Evolutionary conservation across 2,113 vertebrate species (phyloP), one percentile per base, ranked within the genome.

Genomic region (Coracopsis vasa): DNA sequence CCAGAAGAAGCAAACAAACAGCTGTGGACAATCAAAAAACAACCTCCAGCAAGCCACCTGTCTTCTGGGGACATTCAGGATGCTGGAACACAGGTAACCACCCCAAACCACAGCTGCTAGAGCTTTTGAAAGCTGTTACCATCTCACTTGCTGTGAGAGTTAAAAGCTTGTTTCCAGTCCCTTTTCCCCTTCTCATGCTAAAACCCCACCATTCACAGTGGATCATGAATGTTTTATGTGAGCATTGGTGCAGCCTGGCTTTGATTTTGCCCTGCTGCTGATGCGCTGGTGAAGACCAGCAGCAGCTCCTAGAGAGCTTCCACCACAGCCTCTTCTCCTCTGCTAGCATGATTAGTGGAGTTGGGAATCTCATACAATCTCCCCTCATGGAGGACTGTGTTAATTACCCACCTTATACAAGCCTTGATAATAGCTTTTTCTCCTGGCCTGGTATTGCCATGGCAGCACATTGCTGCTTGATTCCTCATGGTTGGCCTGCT

Each of bases 371-470:
- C 33, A 45, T 5, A 16, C 13, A 53, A 37, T 56, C 35, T 31
- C 47, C 8, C 17, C 16, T 61, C 23, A 15, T 17, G 29, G 58
- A 72, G n/a, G 21, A 41, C 4, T 37, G 8, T 39, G 25, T 25
- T 79, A 42, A 42, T 69, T 74, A 45, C 13, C 6, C 31, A 47
- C 41, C 31, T 67, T 44, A 37, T 44, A 51, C 50, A 93, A 75
- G 33, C 54, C 42, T 11, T 45, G 14, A 15, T 39, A 24, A 23
- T 33, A n/a, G 50, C 16, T 58, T 65, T 39, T 72, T 35, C 28
- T 78, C 37, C 27, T 29, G 16, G 41, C 24, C 17, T 2, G 0
- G 18, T 41, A 10, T 33, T 4, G 2, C 16, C 3, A 1, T 28
- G 56, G 64, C 64, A 70, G 25, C 19, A 11, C 24, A 21, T 42